A percentile compares a stretch with the other conserved stretches of the same genome.
Evolutionary conservation across 2,113 vertebrate species (phyloP).

Genomic region (Anguilla japonica): DNA sequence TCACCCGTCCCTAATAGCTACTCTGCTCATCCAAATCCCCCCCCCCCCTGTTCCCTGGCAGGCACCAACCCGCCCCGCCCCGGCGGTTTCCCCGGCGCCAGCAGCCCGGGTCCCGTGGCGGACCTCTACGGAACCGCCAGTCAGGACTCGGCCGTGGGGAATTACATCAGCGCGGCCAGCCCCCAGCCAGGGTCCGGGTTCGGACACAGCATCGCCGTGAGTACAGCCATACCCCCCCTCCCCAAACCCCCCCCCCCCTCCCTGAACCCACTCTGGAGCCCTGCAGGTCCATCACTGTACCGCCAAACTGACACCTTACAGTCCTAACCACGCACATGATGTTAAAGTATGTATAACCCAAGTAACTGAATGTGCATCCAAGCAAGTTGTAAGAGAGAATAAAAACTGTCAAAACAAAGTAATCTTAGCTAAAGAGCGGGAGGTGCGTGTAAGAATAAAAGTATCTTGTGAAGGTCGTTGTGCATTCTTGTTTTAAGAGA

Average conservation of each 20-base stretch:
- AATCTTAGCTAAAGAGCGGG: too few relatives aligned
- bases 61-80: conserved; percentile 93
- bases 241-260: conserved; percentile 2
- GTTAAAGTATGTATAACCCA: too few relatives aligned
- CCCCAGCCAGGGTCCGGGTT: conserved; percentile 97
- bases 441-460: too few relatives aligned
- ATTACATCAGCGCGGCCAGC: conserved; percentile 98
- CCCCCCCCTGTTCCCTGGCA: conserved; percentile 71
- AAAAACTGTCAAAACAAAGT: too few relatives aligned
- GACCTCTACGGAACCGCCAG: conserved; percentile 93
- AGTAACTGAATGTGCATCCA: too few relatives aligned
- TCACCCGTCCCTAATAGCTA: conserved; percentile 87
- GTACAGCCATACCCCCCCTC: conserved; percentile 58
- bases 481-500: too few relatives aligned
- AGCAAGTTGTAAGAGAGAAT: too few relatives aligned
- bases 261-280: neutral
- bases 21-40: conserved; percentile 77
- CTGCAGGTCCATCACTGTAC: too few relatives aligned
- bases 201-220: conserved; percentile 95
- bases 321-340: too few relatives aligned
- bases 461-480: too few relatives aligned
- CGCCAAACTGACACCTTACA: too few relatives aligned
- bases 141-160: conserved; percentile 97
- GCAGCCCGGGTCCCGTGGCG: conserved; percentile 95
- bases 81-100: conserved; percentile 92